Conservation (phyloP, 2,113 vertebrate genomes). For the Mobula birostris region DNA sequence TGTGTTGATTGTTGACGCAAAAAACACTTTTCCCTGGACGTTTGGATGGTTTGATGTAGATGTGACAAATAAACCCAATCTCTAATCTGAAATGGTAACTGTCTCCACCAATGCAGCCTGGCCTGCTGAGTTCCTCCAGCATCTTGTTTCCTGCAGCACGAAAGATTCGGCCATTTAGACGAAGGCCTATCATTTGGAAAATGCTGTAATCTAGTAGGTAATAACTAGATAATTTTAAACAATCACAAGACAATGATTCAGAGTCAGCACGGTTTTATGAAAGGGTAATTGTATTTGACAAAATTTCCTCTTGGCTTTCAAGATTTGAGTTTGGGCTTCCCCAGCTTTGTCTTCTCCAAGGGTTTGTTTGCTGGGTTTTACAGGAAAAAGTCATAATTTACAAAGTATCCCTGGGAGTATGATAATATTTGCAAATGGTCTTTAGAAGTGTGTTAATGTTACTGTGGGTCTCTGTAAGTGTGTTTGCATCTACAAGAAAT, state of each 20-base stretch:
- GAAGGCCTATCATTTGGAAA: background rate
- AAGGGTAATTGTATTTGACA: too few species aligned
- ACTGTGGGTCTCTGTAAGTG: background rate
- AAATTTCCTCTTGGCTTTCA: background rate
- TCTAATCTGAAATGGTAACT: too few species aligned
- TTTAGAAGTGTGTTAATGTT: background rate
- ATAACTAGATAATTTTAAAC: too few species aligned
- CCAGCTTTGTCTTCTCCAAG: background rate
- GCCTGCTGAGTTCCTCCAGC: background rate
- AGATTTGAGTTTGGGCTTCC: background rate
- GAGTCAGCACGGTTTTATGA: background rate
- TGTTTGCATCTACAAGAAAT: background rate
- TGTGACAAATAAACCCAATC: too few species aligned
- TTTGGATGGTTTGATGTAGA: too few species aligned
- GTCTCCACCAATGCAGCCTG: too few species aligned
- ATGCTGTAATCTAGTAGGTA: too few species aligned
- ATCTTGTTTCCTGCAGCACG: background rate
- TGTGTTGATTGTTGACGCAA: too few species aligned
- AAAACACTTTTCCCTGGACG: too few species aligned
- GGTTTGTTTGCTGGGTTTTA: background rate
- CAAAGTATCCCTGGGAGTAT: background rate
- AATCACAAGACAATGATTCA: too few species aligned
- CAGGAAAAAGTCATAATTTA: background rate
- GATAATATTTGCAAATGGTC: background rate
- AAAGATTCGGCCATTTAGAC: too few species aligned